Evolutionary conservation across 2,888 invertebrate genomes (phyloP), one percentile per base, ranked within the genome.

Genomic region (Brachypterus glaber): DNA sequence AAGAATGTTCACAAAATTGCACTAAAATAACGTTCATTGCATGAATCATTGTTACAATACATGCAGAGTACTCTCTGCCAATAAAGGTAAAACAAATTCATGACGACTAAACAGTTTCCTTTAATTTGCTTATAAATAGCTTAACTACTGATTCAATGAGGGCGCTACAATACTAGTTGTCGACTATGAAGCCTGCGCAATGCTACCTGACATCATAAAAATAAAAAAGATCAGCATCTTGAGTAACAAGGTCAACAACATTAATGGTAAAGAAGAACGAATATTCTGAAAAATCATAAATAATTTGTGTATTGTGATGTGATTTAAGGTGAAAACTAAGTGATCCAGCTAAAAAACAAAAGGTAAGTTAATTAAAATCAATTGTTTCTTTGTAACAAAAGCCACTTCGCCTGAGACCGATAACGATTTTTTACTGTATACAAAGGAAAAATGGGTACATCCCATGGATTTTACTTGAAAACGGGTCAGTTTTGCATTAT

Each of bases 171-270:
- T 9, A 8, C 4, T 29, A 30, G 30, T 5, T 30, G 13, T 30
- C 14, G 4, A 21, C 17, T 29, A 40, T 27, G 17, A 32, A 33
- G 18, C 17, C 26, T 17, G 33, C 31, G 45, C 30, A 48, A 51
- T 47, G 52, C 51, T 45, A 45, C 46, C 41, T 51, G 43, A 46
- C 46, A 44, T 49, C 45, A 52, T 46, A 55, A 56, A 54, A 57
- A 54, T 51, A 52, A 60, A 58, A 59, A 58, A 55, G 50, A 55
- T 51, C 57, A 59, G 61, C 60, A 60, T 60, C 59, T 62, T 63
- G 60, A 50, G 58, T 60, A 63, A 63, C 63, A 64, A 64, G 64
- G 64, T 64, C 64, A 64, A 57, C 59, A 59, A 58, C 59, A 56
- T 55, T 53, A 52, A 52, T 52, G 48, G 45, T 45, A 49, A 53